Conservation (phyloP, 1,140 invertebrate species). For the Choristoneura fumiferana region DNA sequence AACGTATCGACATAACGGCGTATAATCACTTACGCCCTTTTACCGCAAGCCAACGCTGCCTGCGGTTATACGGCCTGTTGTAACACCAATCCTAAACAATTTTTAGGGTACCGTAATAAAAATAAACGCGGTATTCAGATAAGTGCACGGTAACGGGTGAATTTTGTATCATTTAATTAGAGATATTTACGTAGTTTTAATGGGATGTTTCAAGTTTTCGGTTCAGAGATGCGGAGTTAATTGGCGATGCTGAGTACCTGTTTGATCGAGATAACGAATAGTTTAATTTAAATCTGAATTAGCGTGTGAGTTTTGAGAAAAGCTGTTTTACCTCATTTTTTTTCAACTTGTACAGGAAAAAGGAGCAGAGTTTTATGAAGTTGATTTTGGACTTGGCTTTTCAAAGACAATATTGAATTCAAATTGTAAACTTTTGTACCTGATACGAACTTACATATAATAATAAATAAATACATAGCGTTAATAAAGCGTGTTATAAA, state of each 20-base stretch:
- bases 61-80: neutral
- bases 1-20: neutral
- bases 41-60: neutral
- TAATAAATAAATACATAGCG: too few relatives aligned
- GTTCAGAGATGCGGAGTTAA: neutral
- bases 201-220: neutral
- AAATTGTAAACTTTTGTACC: too few relatives aligned
- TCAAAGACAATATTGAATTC: too few relatives aligned
- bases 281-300: constrained; percentile 1
- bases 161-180: constrained; percentile 10
- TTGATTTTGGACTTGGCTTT: too few relatives aligned
- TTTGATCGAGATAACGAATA: neutral
- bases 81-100: constrained; percentile 10
- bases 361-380: too few relatives aligned
- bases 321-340: too few relatives aligned
- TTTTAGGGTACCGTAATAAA: constrained; percentile 18
- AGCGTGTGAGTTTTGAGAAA: too few relatives aligned
- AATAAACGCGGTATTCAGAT: constrained; percentile 7
- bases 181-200: constrained; percentile 7
- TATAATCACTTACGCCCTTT: neutral
- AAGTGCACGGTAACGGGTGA: constrained; percentile 1
- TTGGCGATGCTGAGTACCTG: neutral
- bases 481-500: too few relatives aligned
- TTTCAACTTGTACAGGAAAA: too few relatives aligned
- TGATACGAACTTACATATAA: too few relatives aligned